Evolutionary conservation across 2,113 vertebrate genomes (phyloP).

Genomic region (Galemys pyrenaicus): DNA sequence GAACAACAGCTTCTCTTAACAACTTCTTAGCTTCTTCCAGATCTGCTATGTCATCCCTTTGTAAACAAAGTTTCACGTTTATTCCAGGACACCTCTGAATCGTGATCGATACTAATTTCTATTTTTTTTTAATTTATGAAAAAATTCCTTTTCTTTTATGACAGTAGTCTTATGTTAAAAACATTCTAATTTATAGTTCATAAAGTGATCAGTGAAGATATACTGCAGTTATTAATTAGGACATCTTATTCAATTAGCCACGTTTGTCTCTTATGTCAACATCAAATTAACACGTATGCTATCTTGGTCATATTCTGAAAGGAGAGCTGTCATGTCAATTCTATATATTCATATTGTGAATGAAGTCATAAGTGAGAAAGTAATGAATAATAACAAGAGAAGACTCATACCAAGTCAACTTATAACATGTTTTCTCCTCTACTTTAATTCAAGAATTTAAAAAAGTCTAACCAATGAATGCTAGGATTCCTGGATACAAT

Average conservation of each 20-base stretch:
- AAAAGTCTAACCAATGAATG: conserved; percentile 91
- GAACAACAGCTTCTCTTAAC: conserved; percentile 89
- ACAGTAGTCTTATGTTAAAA: conserved; percentile 20
- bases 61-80: conserved; percentile 50
- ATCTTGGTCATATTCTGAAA: conserved; percentile 8
- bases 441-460: neutral
- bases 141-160: neutral
- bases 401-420: neutral
- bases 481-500: conserved; percentile 98
- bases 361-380: conserved; percentile 51
- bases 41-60: conserved; percentile 90
- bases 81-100: neutral
- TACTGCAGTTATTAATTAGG: conserved; percentile 59
- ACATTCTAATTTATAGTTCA: conserved; percentile 48
- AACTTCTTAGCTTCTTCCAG: conserved; percentile 91
- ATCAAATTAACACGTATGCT: conserved; percentile 62
- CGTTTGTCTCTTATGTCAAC: neutral
- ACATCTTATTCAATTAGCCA: conserved; percentile 75
- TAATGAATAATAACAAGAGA: neutral
- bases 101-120: conserved; percentile 53
- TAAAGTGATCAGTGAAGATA: conserved; percentile 70
- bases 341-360: conserved; percentile 26
- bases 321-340: conserved; percentile 16
- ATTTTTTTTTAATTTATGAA: conserved; percentile 46
- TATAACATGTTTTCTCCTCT: neutral